Evolutionary conservation across 2,888 invertebrate genomes (phyloP).

Genomic region (Resseliella maxima): DNA sequence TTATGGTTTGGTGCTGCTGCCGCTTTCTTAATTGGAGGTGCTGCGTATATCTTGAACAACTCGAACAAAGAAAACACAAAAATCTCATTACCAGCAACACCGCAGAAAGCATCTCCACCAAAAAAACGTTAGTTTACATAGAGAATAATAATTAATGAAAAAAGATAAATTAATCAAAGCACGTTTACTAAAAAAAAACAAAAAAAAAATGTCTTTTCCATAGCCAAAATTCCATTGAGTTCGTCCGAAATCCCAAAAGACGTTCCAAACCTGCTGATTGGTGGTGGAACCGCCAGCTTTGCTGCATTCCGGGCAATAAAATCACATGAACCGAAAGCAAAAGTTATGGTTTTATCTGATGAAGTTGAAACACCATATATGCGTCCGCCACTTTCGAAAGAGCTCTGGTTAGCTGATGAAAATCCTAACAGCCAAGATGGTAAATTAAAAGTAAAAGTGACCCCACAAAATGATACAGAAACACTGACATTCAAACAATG

Average conservation of each 20-base stretch:
- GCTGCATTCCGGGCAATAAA: conserved; percentile 94
- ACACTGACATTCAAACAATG: conserved; percentile 86
- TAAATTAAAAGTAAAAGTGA: not conserved
- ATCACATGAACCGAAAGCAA: conserved; percentile 81
- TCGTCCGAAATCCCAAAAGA: conserved; percentile 75
- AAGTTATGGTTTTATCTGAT: conserved; percentile 84
- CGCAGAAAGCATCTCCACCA: not conserved
- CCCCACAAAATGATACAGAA: not conserved
- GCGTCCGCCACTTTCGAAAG: conserved; percentile 96
- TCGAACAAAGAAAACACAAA: not conserved
- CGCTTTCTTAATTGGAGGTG: not conserved
- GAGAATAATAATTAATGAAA: not conserved
- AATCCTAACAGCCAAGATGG: conserved; percentile 57
- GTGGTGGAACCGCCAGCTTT: conserved; percentile 93
- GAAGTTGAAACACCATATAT: conserved; percentile 91
- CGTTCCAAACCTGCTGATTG: conserved; percentile 88
- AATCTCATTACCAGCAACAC: not conserved
- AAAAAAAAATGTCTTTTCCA: not conserved
- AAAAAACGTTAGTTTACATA: conserved; percentile 13
- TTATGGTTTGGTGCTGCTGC: not conserved
- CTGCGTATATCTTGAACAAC: not conserved
- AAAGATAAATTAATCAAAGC: not conserved
- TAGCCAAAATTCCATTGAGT: conserved; percentile 67
- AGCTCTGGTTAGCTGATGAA: conserved; percentile 81
- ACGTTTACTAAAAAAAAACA: not conserved